Evolutionary conservation across 2,113 vertebrate species (phyloP), one percentile per base, ranked within the genome.

Genomic region (Poeciliopsis occidentalis): DNA sequence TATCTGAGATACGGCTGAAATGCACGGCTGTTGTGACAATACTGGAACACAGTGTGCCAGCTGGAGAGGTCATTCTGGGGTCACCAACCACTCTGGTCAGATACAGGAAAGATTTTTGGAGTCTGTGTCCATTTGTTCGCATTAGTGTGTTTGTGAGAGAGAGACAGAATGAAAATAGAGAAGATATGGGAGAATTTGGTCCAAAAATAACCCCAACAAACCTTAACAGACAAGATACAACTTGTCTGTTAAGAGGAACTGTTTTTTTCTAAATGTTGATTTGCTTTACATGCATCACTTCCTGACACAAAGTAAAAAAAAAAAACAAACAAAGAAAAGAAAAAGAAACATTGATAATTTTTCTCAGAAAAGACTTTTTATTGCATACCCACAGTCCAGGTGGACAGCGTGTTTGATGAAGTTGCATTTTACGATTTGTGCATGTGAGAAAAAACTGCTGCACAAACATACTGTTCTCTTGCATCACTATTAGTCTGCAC

Each of bases 41-140:
- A 81, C 78, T 77, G 78, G 81, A 88, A 86, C 87, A 88, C 76
- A 78, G 75, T 74, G 90, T 86, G 86, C 88, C 90, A 90, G 87
- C 87, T 89, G 88, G 88, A 85, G 84, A 79, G 89, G 86, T 89
- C 86, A 90, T 39, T 69, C 78, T 60, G 75, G 78, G 84, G 74
- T 72, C 84, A 71, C 81, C 61, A 29, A 75, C 82, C 79, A 82
- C 64, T 78, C 60, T 12, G 67, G 80, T 88, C 83, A 79, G 60
- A 77, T 65, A 73, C 68, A 73, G 47, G 29, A 73, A 26, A n/a
- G 64, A 73, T 60, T 72, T 13, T 29, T 39, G 34, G 78, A 60
- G 69, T 34, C 63, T 66, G 71, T 70, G 60, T 67, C 34, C 65
- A 19, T 51, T 79, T 67, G 17, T 57, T 11, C n/a, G 39, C 39